Base-by-base conservation (phyloP, 2,888 invertebrate genomes). In the Polyommatus iphigenia region DNA sequence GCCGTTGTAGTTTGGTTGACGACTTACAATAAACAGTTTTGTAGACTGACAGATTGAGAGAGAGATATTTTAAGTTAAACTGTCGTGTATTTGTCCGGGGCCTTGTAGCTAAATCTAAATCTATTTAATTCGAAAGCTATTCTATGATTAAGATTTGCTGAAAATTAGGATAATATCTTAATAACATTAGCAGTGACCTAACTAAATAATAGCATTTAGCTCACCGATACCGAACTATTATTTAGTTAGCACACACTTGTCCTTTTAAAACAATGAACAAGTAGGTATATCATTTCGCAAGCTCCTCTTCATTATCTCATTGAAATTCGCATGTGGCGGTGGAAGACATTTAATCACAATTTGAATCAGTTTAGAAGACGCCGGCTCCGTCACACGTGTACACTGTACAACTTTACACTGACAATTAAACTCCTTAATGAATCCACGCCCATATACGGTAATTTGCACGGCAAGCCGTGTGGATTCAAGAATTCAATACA, bases 391-490 rank as follows among this genome's bases (percentile, higher is more conserved):
- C 67, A 32, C 15, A 15, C 29, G 29, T 20, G 29, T 15, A 67
- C 67, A 67, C 15, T 20, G 29, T 15, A 67, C 67, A 67, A 67
- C 67, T 67, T 32, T 67, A 67, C 29, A 32, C 29, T 18, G 29
- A 67, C 67, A 29, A 67, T 67, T 67, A 29, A 67, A 67, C 67
- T 67, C 67, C 15, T 1, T 67, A 29, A 67, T 67, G 67, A 67
- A 67, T 18, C 15, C 6, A 29, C 29, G 32, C 67, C 15, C 3
- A 29, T 32, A 67, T 32, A 67, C 29, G 24, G 24, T 24, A 24
- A 1, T 67, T 67, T 67, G 67, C 67, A 67, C 67, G 15, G 67
- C 32, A 24, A 24, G 24, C 24, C 24, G 24, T 24, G 24, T 24
- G 13, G 24, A 59, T 24, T 13, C 18, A 4, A 50, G 5, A 54